A percentile compares a stretch with the other conserved stretches of the same genome.
These are phyloP conservation scores for Glareola pratincola DNA, from an alignment of 2,113 vertebrate species.

Conservation along the genomic window DNA sequence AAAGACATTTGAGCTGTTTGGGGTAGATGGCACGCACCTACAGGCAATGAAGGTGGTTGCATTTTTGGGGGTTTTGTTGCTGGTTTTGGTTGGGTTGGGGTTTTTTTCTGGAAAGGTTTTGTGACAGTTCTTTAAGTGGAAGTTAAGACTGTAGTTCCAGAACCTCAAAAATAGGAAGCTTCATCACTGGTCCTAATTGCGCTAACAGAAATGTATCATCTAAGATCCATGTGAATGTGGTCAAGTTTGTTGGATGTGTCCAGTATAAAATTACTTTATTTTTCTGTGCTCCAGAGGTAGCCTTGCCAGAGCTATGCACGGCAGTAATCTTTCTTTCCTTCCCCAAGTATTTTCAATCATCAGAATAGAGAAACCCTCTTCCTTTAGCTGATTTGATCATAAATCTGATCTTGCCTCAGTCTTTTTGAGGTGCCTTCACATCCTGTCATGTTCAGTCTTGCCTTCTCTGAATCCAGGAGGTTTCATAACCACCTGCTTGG, in stretches of 20 bases:
- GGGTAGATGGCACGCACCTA: background rate
- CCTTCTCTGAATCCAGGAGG: background rate
- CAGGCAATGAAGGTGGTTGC: background rate
- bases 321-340: background rate
- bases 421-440: background rate
- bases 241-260: background rate
- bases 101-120: background rate
- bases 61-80: background rate
- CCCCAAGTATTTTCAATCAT: background rate
- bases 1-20: background rate
- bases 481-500: background rate
- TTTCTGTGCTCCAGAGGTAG: background rate
- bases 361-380: background rate
- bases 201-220: background rate
- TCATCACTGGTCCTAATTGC: background rate
- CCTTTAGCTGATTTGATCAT: background rate
- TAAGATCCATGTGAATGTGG: accelerated
- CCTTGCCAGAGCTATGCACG: background rate
- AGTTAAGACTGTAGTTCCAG: background rate
- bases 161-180: background rate
- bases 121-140: background rate
- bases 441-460: background rate
- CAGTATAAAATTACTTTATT: background rate
- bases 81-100: background rate
- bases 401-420: background rate